These are phyloP conservation scores for Poecilus cupreus DNA, from an alignment of 2,888 invertebrate genomes.

Conservation along the genomic window DNA sequence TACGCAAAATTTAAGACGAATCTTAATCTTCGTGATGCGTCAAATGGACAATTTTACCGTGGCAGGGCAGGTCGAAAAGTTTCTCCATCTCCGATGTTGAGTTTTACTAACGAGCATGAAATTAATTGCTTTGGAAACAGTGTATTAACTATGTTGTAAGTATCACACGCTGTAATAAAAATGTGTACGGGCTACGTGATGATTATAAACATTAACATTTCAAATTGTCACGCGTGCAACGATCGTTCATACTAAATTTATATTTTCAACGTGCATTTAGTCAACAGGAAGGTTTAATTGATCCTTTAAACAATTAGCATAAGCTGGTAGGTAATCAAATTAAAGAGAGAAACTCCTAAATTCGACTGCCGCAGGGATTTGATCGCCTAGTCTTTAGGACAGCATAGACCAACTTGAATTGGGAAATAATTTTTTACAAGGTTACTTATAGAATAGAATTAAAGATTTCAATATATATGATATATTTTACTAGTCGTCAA, in stretches of 20 bases:
- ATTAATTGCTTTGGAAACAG: conserved; percentile 39
- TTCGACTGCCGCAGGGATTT: too few relatives aligned
- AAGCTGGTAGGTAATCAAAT: too few relatives aligned
- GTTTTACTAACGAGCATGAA: conserved; percentile 38
- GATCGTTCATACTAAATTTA: background rate
- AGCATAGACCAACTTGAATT: too few relatives aligned
- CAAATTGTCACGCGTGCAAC: conserved; percentile 14
- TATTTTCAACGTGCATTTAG: background rate
- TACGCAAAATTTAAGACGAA: conserved; percentile 19
- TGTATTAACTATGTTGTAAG: conserved; percentile 21
- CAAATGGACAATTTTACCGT: conserved; percentile 17
- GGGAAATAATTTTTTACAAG: too few relatives aligned
- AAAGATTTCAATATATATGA: too few relatives aligned
- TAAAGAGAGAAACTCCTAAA: too few relatives aligned
- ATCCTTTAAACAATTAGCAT: too few relatives aligned
- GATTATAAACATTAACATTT: conserved; percentile 36
- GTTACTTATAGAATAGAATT: too few relatives aligned
- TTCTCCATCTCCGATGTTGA: background rate
- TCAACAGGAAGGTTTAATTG: background rate
- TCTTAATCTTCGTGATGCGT: conserved; percentile 11
- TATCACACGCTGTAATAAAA: conserved; percentile 36
- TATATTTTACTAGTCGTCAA: too few relatives aligned
- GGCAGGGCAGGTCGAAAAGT: conserved; percentile 5
- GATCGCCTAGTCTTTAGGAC: too few relatives aligned
- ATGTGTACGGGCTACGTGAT: background rate